Percentiles rank a stretch among this genome's conserved stretches.
Evolutionary conservation across 2,888 invertebrate genomes (phyloP).

Genomic region (Cerceris rybyensis): DNA sequence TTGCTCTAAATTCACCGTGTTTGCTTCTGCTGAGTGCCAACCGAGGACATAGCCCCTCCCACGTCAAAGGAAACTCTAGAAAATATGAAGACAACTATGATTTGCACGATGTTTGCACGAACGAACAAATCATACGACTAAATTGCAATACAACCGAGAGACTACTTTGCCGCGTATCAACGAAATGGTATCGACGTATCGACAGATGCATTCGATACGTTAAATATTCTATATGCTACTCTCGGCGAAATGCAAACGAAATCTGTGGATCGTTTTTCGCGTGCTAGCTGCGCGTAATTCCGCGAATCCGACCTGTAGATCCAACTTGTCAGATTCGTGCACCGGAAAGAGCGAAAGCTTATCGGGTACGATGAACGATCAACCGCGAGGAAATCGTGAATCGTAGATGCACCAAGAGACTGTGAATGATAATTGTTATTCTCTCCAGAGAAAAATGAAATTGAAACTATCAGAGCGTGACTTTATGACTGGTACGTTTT

Average conservation of each 20-base stretch:
- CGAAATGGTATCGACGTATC: background rate
- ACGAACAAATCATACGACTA: constrained; percentile 50
- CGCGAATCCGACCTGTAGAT: constrained; percentile 4
- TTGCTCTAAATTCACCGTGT: constrained; percentile 48
- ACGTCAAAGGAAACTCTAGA: constrained; percentile 37
- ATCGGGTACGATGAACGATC: constrained; percentile 12
- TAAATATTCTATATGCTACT: background rate
- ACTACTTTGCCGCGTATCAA: background rate
- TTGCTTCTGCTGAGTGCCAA: constrained; percentile 35
- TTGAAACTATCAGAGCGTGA: background rate
- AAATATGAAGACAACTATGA: constrained; percentile 59
- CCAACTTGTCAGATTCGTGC: background rate
- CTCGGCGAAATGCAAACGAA: background rate
- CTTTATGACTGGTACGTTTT: too few relatives aligned
- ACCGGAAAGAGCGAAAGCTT: constrained; percentile 19
- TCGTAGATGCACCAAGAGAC: background rate
- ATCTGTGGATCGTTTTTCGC: constrained; percentile 8
- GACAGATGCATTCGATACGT: background rate
- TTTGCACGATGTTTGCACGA: constrained; percentile 40
- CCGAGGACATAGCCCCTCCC: constrained; percentile 2
- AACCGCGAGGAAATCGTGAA: background rate
- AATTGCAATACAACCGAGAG: constrained; percentile 17
- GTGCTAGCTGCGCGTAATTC: constrained; percentile 28
- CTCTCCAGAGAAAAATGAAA: background rate
- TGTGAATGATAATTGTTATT: background rate